Evolutionary conservation across 2,797 vertebrate genomes (phyloP).

Genomic region (Acropternis orthonyx): DNA sequence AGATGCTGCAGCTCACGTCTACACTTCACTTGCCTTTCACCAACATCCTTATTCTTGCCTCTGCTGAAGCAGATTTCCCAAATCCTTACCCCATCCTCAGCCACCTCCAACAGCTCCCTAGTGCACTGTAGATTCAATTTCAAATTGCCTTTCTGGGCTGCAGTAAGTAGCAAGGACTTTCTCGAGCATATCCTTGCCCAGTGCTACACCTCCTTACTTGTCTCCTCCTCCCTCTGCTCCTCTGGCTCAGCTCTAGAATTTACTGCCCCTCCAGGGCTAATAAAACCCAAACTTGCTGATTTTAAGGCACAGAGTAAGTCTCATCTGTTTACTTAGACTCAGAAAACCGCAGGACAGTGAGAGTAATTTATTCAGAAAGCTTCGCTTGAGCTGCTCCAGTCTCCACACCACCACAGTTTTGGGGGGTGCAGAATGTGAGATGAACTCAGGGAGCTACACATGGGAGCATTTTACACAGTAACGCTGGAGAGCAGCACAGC

Average conservation of each 20-base stretch:
- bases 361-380: slow-evolving; percentile 16
- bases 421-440: not conserved
- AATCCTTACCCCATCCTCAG: not conserved
- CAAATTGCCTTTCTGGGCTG: not conserved
- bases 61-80: not conserved
- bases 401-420: not conserved
- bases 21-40: not conserved
- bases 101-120: slow-evolving; percentile 4
- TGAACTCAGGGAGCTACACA: not conserved
- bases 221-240: not conserved
- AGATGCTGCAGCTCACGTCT: not conserved
- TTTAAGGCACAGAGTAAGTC: slow-evolving; percentile 8
- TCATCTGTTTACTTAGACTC: slow-evolving; percentile 48
- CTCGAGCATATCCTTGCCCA: not conserved
- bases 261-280: slow-evolving; percentile 20
- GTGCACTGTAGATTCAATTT: not conserved
- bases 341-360: not conserved
- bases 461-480: not conserved
- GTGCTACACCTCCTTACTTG: not conserved
- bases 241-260: not conserved
- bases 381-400: not conserved
- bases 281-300: slow-evolving; percentile 47
- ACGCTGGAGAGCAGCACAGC: not conserved
- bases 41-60: not conserved
- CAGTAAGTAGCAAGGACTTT: not conserved